Evolutionary conservation across 2,888 invertebrate species (phyloP).

Genomic region (Synanthedon vespiformis): DNA sequence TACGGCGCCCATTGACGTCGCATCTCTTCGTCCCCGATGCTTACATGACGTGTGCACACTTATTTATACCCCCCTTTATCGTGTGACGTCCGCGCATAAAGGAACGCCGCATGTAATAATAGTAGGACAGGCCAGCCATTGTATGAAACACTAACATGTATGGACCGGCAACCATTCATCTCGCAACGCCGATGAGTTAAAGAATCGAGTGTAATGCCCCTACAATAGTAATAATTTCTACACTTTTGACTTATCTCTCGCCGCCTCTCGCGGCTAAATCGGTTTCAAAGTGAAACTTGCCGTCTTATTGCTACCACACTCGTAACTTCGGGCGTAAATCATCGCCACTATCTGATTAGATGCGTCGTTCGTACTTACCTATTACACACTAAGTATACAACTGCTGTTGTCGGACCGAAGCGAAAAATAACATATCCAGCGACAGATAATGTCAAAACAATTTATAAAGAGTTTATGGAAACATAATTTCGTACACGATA

Average conservation of each 20-base stretch:
- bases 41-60: slow-evolving; percentile 43
- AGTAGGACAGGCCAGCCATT: slow-evolving; percentile 45
- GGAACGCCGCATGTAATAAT: slow-evolving; percentile 49
- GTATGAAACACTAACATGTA: slow-evolving; percentile 31
- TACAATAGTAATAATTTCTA: slow-evolving; percentile 37
- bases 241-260: not conserved
- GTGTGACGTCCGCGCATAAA: slow-evolving; percentile 38
- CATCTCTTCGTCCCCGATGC: slow-evolving; percentile 6
- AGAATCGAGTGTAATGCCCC: slow-evolving; percentile 38
- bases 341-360: not conserved
- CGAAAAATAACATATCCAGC: too few relatives aligned
- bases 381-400: too few relatives aligned
- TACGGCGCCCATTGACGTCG: slow-evolving; percentile 25
- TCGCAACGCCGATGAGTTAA: slow-evolving; percentile 30
- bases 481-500: too few relatives aligned
- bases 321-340: not conserved
- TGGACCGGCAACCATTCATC: slow-evolving; percentile 38
- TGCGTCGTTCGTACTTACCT: too few relatives aligned
- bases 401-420: too few relatives aligned
- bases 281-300: not conserved
- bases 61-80: slow-evolving; percentile 37
- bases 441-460: too few relatives aligned
- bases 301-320: not conserved
- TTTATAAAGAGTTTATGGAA: too few relatives aligned
- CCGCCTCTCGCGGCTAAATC: not conserved